Conservation (phyloP, 1,140 invertebrate species). For the Mamestra configurata region DNA sequence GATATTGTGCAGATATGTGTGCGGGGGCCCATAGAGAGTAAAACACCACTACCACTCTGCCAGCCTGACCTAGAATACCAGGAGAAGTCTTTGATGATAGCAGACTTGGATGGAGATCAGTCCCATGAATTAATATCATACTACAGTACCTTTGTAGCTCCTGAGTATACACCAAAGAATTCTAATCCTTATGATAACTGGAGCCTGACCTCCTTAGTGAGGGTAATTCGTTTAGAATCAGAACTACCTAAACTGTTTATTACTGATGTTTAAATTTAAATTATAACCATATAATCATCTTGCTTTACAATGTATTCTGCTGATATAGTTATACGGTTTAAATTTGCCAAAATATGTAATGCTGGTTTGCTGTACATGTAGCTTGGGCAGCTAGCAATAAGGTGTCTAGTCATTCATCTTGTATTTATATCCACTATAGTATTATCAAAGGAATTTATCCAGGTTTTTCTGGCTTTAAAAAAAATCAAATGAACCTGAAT, state of each 20-base stretch:
- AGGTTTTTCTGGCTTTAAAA: background rate
- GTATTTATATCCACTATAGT: constrained; percentile 8
- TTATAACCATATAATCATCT: constrained; percentile 41
- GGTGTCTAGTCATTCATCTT: constrained; percentile 64
- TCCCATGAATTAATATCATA: constrained; percentile 93
- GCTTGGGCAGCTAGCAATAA: constrained; percentile 58
- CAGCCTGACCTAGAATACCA: constrained; percentile 92
- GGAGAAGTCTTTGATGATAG: constrained; percentile 91
- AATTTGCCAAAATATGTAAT: constrained; percentile 57
- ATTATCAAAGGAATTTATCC: constrained; percentile 20
- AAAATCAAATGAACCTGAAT: background rate
- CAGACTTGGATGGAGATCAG: constrained; percentile 92
- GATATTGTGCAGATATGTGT: constrained; percentile 92
- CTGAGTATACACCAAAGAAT: constrained; percentile 83
- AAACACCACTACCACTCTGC: constrained; percentile 88
- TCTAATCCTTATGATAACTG: constrained; percentile 85
- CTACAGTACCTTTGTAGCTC: constrained; percentile 89
- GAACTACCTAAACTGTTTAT: constrained; percentile 91
- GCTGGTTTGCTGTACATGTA: constrained; percentile 69
- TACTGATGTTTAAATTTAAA: constrained; percentile 62
- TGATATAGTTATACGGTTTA: constrained; percentile 40
- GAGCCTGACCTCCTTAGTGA: constrained; percentile 89
- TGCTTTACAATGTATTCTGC: constrained; percentile 50
- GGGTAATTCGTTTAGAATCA: constrained; percentile 90
- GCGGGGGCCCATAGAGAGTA: constrained; percentile 72